These are phyloP conservation scores for Bombylius major DNA, from an alignment of 2,888 invertebrate species.

Conservation along the genomic window DNA sequence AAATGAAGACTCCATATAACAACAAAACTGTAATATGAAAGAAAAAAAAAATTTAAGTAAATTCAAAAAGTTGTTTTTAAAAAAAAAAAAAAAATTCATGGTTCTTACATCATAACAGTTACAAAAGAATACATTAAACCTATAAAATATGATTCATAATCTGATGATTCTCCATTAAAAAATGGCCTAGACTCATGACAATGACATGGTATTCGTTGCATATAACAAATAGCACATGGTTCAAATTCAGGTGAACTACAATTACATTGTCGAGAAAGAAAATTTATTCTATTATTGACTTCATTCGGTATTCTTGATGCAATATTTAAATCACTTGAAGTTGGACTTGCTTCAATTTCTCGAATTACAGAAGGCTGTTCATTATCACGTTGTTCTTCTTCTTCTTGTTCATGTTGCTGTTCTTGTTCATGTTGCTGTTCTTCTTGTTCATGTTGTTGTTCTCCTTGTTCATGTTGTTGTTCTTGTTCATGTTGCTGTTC, in stretches of 20 bases:
- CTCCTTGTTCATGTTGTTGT: no score
- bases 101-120: not conserved
- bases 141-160: not conserved
- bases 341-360: no score
- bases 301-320: no score
- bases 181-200: not conserved
- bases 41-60: not conserved
- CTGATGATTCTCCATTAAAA: not conserved
- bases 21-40: not conserved
- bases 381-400: no score
- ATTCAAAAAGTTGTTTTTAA: not conserved
- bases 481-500: no score
- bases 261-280: not conserved
- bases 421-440: no score
- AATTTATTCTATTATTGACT: no score
- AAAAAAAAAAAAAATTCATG: no score
- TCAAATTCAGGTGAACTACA: not conserved
- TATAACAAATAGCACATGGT: not conserved
- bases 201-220: not conserved
- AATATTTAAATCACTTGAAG: no score
- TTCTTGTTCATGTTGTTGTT: no score
- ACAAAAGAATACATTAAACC: not conserved
- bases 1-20: not conserved
- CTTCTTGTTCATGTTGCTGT: no score
- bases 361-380: no score